phyloP scores from a whole-genome alignment of 2,888 invertebrate species.

The Maniola hyperantus region DNA sequence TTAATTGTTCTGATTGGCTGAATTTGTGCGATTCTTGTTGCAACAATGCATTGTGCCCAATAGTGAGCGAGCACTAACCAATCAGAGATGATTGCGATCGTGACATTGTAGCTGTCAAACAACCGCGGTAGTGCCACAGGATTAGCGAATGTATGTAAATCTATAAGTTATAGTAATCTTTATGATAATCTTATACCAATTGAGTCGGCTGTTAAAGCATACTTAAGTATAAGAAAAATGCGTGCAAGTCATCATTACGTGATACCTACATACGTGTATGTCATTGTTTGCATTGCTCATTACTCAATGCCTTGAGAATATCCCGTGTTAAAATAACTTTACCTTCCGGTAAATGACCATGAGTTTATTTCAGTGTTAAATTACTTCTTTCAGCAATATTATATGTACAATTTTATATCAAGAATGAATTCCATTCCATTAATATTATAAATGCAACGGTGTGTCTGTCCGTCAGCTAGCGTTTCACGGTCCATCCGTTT shows the following conservation, averaged over 20 bases:
- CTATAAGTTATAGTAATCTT: not conserved
- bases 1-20: no score
- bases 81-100: no score
- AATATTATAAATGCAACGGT: no score
- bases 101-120: no score
- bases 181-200: not conserved
- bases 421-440: not conserved
- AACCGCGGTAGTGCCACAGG: no score
- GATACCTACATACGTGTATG: not conserved
- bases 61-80: no score
- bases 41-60: no score
- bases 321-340: conserved; percentile 9
- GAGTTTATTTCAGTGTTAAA: conserved; percentile 23
- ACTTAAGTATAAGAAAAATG: not conserved
- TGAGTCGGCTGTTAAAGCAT: not conserved
- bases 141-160: not conserved
- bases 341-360: conserved; percentile 9
- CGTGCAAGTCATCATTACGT: conserved; percentile 21
- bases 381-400: not conserved
- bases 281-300: conserved; percentile 26
- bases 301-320: conserved; percentile 17
- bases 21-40: no score
- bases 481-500: no score
- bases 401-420: not conserved
- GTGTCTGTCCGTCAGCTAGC: no score